phyloP scores from a whole-genome alignment of 2,797 vertebrate species.

The Falco peregrinus region DNA sequence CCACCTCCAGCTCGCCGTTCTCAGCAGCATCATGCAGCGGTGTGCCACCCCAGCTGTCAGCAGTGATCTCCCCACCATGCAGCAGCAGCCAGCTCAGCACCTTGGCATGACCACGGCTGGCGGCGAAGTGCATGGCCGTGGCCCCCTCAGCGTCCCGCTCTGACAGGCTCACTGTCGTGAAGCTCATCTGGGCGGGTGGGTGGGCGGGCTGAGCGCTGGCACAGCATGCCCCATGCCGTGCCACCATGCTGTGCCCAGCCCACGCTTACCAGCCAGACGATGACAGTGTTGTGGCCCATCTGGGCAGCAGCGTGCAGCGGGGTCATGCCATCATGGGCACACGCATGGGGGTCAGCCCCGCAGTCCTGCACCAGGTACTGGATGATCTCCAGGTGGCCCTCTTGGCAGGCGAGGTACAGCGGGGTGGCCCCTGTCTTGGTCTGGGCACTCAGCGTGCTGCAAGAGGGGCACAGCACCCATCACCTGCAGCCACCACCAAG shows the following conservation, averaged over 20 bases:
- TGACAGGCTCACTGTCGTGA: constrained; percentile 86
- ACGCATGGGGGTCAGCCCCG: constrained; percentile 85
- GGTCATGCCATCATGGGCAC: constrained; percentile 95
- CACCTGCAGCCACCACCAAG: background rate
- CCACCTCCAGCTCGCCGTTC: constrained; percentile 95
- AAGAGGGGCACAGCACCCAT: background rate
- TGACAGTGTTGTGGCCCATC: constrained; percentile 95
- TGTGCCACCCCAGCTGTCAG: constrained; percentile 90
- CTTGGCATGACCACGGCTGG: constrained; percentile 93
- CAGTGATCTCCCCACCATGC: constrained; percentile 91
- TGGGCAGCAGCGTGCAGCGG: constrained; percentile 93
- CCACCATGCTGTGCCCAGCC: accelerated
- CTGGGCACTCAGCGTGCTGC: constrained; percentile 89
- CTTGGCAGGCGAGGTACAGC: constrained; percentile 97
- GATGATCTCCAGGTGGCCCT: constrained; percentile 95
- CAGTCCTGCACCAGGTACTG: constrained; percentile 95
- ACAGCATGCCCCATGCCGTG: accelerated
- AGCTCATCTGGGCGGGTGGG: constrained; percentile 83
- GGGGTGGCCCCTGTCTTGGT: constrained; percentile 98
- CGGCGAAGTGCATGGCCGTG: constrained; percentile 95
- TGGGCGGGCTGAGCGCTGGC: accelerated
- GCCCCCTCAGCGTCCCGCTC: constrained; percentile 90
- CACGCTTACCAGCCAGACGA: constrained; percentile 92
- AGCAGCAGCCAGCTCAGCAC: constrained; percentile 97
- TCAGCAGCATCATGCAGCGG: constrained; percentile 94